Evolutionary conservation across 2,797 vertebrate genomes (phyloP), one percentile per base, ranked within the genome.

Genomic region (Sebastes aleutianus): DNA sequence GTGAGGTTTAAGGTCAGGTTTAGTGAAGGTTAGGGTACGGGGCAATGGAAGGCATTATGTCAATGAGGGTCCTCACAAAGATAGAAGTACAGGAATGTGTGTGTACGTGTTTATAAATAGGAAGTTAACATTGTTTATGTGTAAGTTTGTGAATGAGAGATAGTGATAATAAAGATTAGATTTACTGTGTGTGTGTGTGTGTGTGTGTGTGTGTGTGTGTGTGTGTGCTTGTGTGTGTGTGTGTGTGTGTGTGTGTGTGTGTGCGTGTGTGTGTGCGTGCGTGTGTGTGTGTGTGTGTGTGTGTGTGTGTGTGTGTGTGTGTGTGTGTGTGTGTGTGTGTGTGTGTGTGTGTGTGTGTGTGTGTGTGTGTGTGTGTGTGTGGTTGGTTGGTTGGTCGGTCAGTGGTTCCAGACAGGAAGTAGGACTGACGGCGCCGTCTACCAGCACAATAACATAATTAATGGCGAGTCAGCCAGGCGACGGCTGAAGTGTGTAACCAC

Each of bases 341-440:
- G 53, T 65, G 54, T n/a, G 47, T 43, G 58, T 13, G 31, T 31
- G 26, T 39, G 63, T 18, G 29, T 34, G 50, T 69, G 43, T n/a
- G 47, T 43, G 58, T 18, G 31, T 31, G 31, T 32, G 63, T n/a
- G 43, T 34, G 50, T 7, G 29, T 7, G 29, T 29, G 29, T 1
- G 1, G 27, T 39, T 6, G 59, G 32, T 34, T 10, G 34, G 34
- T 22, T 5, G 27, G 54, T 36, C 14, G 32, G 43, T 36, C 14
- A 34, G 63, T 14, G 80, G 76, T 72, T 82, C 56, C 82, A 87
- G 79, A 85, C 84, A 90, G 90, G 87, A 88, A 87, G 76, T 53
- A 70, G 68, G 39, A 61, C 14, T 64, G 53, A 56, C 54, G 86
- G 86, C 89, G 82, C 85, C 83, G 18, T 66, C 70, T 39, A 72